phyloP scores from a whole-genome alignment of 1,140 invertebrate species.

The Platorchestia sp. region DNA sequence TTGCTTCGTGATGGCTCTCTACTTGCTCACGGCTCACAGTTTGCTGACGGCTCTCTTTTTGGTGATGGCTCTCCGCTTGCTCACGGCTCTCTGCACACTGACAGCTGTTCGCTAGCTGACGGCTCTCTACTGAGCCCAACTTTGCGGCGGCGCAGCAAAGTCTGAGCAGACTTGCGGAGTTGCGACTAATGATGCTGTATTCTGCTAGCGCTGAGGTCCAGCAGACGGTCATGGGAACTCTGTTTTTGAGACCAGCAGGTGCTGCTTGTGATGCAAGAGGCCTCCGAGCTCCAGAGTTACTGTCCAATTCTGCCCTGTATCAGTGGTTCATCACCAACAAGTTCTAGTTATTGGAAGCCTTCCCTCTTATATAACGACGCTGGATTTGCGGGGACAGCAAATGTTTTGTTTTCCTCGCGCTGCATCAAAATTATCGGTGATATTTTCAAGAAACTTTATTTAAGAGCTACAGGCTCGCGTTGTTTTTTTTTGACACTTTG shows the following conservation, averaged over 20 bases:
- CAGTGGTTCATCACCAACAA: background rate
- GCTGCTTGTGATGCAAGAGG: background rate
- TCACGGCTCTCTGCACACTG: too few relatives aligned
- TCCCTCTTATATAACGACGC: background rate
- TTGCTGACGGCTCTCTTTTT: background rate
- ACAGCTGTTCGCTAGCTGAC: too few relatives aligned
- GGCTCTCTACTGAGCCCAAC: background rate
- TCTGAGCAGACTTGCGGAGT: background rate
- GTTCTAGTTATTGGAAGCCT: background rate
- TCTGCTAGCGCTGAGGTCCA: background rate
- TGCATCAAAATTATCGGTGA: background rate
- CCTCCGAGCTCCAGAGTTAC: background rate
- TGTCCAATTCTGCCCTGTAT: background rate
- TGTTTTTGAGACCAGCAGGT: background rate
- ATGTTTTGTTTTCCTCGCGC: background rate
- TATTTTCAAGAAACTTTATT: background rate
- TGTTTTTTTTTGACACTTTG: background rate
- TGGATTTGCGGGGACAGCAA: background rate
- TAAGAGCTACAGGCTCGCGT: background rate
- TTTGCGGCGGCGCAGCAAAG: background rate
- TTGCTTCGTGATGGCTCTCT: too few relatives aligned
- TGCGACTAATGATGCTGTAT: background rate
- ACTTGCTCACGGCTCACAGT: background rate
- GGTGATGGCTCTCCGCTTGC: background rate
- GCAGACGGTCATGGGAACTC: background rate